These are phyloP conservation scores for Desmodus rotundus DNA, from an alignment of 2,113 vertebrate species.

Conservation along the genomic window DNA sequence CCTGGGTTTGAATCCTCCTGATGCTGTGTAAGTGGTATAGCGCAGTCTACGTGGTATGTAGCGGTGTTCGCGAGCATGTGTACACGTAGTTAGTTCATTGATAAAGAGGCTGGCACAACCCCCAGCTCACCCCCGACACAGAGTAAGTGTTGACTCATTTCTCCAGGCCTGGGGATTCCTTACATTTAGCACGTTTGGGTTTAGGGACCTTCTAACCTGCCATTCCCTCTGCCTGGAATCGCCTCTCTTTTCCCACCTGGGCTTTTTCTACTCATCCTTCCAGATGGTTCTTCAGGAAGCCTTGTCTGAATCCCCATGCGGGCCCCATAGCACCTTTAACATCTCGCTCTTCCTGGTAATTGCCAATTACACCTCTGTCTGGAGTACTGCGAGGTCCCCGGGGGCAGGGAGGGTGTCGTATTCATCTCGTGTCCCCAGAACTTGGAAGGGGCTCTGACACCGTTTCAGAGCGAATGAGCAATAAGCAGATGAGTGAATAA, in stretches of 20 bases:
- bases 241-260: not conserved
- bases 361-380: conserved; percentile 28
- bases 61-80: fast-evolving
- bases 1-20: not conserved
- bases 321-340: not conserved
- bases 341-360: conserved; percentile 22
- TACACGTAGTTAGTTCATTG: fast-evolving
- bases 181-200: not conserved
- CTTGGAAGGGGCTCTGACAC: not conserved
- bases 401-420: not conserved
- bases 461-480: not conserved
- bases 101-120: not conserved
- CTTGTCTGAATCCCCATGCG: not conserved
- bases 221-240: not conserved
- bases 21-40: fast-evolving
- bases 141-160: not conserved
- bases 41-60: fast-evolving
- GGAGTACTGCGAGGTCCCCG: not conserved
- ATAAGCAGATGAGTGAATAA: not conserved
- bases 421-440: fast-evolving
- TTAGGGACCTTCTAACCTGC: not conserved
- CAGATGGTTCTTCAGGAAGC: not conserved
- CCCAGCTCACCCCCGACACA: not conserved
- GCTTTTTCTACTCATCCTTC: not conserved
- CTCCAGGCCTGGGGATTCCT: not conserved